These are phyloP conservation scores for Microcebus griseorufus DNA, from an alignment of 2,113 vertebrate species.

Conservation along the genomic window DNA sequence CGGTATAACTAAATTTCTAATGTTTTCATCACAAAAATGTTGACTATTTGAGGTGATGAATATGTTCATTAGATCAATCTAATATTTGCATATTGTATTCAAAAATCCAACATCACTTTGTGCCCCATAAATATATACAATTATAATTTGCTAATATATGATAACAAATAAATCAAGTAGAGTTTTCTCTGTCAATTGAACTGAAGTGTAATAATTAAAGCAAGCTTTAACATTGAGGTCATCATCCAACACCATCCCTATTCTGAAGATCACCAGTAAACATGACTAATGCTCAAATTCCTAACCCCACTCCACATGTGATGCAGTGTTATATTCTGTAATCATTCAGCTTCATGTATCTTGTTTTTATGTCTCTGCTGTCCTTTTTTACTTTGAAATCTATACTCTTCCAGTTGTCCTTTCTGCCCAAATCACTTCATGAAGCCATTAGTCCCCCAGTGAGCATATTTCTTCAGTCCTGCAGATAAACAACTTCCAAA, in stretches of 20 bases:
- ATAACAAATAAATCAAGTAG: background rate
- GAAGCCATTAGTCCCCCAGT: background rate
- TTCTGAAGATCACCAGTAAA: background rate
- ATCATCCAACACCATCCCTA: background rate
- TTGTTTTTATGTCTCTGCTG: background rate
- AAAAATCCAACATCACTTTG: background rate
- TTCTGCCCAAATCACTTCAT: background rate
- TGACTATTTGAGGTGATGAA: background rate
- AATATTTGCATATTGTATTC: background rate
- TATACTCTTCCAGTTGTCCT: background rate
- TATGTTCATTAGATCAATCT: background rate
- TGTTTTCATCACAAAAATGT: background rate
- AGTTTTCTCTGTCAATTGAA: background rate
- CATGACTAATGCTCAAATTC: background rate
- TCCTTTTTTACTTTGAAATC: background rate
- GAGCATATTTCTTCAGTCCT: background rate
- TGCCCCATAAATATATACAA: background rate
- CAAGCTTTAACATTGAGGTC: background rate
- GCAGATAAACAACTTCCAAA: background rate
- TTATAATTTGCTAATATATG: background rate
- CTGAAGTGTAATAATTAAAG: background rate
- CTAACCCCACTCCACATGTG: background rate
- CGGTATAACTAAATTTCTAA: background rate
- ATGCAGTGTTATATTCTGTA: background rate
- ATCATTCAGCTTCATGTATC: background rate